Evolutionary conservation across 2,797 vertebrate genomes (phyloP).

Genomic region (Diceros bicornis): DNA sequence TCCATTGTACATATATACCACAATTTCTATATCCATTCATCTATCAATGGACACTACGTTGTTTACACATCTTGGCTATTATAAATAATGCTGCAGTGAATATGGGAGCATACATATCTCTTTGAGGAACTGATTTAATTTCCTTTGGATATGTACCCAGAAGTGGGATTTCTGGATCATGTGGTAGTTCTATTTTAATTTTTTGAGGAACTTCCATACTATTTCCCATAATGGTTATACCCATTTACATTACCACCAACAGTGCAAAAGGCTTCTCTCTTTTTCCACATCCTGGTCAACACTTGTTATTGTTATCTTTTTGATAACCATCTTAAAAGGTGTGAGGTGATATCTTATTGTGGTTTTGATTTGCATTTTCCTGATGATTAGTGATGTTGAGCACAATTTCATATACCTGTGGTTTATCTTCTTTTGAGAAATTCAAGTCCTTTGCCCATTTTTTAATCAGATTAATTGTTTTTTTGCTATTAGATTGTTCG

Average conservation of each 20-base stretch:
- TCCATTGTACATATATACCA: neutral
- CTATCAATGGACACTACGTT: too few relatives aligned
- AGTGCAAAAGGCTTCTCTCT: neutral
- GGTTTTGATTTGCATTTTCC: neutral
- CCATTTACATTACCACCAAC: neutral
- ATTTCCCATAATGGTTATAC: neutral
- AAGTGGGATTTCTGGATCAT: neutral
- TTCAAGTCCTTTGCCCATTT: neutral
- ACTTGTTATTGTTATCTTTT: neutral
- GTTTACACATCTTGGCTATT: neutral
- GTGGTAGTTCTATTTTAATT: neutral
- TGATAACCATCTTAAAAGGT: neutral
- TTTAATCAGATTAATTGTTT: neutral
- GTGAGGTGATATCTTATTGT: neutral
- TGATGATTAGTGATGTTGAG: neutral
- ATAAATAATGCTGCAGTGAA: neutral
- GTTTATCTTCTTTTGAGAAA: neutral
- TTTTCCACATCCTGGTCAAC: neutral
- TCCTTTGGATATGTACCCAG: neutral
- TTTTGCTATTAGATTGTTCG: neutral
- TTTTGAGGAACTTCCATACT: neutral
- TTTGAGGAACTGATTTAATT: neutral
- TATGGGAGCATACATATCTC: neutral
- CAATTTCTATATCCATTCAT: too few relatives aligned
- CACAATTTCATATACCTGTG: neutral